Conservation (phyloP, 2,888 invertebrate genomes). For the Leptinotarsa haldemani region DNA sequence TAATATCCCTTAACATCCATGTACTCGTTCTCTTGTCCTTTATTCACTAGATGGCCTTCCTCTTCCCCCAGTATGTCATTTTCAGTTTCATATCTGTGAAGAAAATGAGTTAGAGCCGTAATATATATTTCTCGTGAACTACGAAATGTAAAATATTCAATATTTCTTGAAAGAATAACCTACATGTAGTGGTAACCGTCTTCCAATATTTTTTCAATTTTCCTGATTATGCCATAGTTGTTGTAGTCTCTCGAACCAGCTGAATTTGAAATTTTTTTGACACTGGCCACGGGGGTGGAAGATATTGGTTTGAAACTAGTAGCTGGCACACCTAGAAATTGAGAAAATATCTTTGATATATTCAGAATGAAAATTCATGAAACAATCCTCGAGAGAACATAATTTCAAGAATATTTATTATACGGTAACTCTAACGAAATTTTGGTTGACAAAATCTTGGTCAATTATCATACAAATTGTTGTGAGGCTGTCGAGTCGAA, state of each 20-base stretch:
- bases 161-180: constrained; percentile 35
- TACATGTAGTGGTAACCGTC: constrained; percentile 72
- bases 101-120: too few relatives aligned
- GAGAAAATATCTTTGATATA: background rate
- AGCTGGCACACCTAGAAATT: background rate
- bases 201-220: constrained; percentile 67
- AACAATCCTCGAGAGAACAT: background rate
- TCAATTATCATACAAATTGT: too few relatives aligned
- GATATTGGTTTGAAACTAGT: constrained; percentile 32
- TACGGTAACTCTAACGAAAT: too few relatives aligned
- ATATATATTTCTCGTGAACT: too few relatives aligned
- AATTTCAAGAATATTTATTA: too few relatives aligned
- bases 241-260: constrained; percentile 60
- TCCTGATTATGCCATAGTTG: constrained; percentile 69
- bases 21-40: constrained; percentile 68
- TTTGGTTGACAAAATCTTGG: too few relatives aligned
- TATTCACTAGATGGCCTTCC: constrained; percentile 68
- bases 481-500: too few relatives aligned
- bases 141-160: too few relatives aligned
- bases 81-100: constrained; percentile 70
- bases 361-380: background rate
- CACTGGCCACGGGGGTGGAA: constrained; percentile 24
- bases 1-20: constrained; percentile 75
- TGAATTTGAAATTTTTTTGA: constrained; percentile 41
- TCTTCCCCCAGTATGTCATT: constrained; percentile 74